Conservation (phyloP, 1,140 invertebrate species). For the Proales similis region DNA sequence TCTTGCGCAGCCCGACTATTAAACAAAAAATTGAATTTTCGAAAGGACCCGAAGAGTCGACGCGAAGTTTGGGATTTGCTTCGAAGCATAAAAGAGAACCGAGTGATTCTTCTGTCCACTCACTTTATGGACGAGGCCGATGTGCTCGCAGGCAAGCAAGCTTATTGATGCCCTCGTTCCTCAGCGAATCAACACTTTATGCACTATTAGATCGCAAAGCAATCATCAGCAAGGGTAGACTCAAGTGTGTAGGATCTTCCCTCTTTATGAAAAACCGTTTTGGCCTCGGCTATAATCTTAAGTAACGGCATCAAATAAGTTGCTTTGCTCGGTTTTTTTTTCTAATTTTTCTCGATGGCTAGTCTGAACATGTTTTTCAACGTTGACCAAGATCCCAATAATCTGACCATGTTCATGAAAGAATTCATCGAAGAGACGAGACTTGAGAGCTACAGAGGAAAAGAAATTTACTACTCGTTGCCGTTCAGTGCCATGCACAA, state of each 20-base stretch:
- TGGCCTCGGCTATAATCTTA: slow-evolving; percentile 23
- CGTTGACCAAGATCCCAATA: slow-evolving; percentile 1
- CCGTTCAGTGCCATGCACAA: slow-evolving; percentile 3
- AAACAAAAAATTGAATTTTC: too few species aligned
- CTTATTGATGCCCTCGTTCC: neutral
- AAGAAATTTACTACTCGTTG: slow-evolving; percentile 5
- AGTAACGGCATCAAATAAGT: too few species aligned
- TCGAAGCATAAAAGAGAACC: slow-evolving; percentile 53
- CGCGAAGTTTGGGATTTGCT: slow-evolving; percentile 68
- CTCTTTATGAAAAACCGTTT: slow-evolving; percentile 55
- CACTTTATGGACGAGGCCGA: slow-evolving; percentile 72
- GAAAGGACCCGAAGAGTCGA: slow-evolving; percentile 84
- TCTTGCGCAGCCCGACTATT: too few species aligned
- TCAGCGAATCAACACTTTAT: too few species aligned
- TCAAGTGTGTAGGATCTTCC: slow-evolving; percentile 61
- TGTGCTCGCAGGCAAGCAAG: slow-evolving; percentile 58
- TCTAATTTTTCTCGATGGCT: too few species aligned
- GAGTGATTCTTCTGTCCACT: slow-evolving; percentile 64
- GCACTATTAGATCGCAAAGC: slow-evolving; percentile 59
- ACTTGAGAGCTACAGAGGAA: neutral
- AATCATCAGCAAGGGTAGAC: slow-evolving; percentile 61
- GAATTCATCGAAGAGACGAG: neutral
- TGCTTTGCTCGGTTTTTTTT: too few species aligned
- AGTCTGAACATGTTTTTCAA: too few species aligned
- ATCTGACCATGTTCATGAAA: neutral